These are phyloP conservation scores for Rapana venosa DNA, from an alignment of 2,888 invertebrate species.

Conservation along the genomic window DNA sequence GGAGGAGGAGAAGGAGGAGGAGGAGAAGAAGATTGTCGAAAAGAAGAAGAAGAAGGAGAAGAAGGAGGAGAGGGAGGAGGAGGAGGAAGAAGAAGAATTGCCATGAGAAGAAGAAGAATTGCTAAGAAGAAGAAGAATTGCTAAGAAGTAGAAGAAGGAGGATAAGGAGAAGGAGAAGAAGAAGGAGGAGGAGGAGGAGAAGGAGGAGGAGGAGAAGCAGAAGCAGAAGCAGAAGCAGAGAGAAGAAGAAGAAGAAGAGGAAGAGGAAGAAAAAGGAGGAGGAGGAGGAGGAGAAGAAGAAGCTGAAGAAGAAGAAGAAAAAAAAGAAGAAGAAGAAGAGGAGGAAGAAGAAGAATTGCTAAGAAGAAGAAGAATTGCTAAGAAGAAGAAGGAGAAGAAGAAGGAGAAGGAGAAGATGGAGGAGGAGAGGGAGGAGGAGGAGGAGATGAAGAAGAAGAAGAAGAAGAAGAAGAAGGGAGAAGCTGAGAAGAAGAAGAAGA, in stretches of 20 bases:
- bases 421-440: neutral
- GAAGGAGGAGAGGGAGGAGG: no score
- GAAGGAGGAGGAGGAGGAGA: no score
- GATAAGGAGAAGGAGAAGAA: no score
- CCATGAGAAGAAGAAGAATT: no score
- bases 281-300: neutral
- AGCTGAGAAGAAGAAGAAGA: no score
- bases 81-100: no score
- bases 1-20: conserved; percentile 16
- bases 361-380: neutral
- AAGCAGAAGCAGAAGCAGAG: neutral
- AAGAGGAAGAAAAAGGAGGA: neutral
- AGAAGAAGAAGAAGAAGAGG: neutral
- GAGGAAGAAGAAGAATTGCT: neutral
- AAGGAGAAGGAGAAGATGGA: neutral
- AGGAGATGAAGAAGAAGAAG: neutral
- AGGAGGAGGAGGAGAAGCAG: neutral
- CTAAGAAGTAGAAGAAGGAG: no score
- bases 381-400: neutral
- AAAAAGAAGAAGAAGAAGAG: neutral
- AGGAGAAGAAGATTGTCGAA: neutral
- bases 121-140: no score
- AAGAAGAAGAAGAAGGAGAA: no score
- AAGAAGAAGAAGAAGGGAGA: neutral
- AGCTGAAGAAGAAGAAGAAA: neutral